Base-by-base conservation (phyloP, 2,888 invertebrate genomes). In the Spodoptera picta region DNA sequence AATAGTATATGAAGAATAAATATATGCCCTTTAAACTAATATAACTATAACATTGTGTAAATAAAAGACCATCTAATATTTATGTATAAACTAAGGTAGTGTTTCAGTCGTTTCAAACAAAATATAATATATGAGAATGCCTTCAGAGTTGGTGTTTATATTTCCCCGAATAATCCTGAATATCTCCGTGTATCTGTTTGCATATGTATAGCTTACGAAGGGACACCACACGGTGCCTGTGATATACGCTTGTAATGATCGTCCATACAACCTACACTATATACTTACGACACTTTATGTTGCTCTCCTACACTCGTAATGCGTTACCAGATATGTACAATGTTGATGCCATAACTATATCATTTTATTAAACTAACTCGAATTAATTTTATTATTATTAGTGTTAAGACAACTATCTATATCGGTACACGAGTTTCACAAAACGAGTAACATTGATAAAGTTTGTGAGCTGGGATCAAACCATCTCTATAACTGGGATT, bases 171-270 rank as follows among this genome's bases (percentile, higher is more conserved):
- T 79, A 76, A 76, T 83, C 81, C 77, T 79, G 74, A 79, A 71
- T 70, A 68, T 60, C 27, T 41, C 69, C 62, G 70, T 73, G 80
- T 80, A 23, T 81, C 81, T 79, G 80, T 87, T 86, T 77, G 83
- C 80, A 68, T 72, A 69, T 73, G 63, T 69, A 78, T 90, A 89
- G 90, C 87, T 90, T 90, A 90, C 88, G 83, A 86, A 83, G 81
- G 82, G 88, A 87, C 85, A 87, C 88, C 67, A 55, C 60, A 73
- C 75, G 88, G 91, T 89, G 87, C 87, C 90, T 89, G 92, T 92
- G 91, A 93, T 92, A 93, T 93, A 93, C 93, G 93, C 94, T 94
- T 93, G 89, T 89, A 90, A 90, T 83, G 86, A 91, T 92, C 93
- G 94, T 94, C 94, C 94, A 94, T 88, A 85, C 83, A 85, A 85